These are phyloP conservation scores for Anomalospiza imberbis DNA, from an alignment of 2,797 vertebrate species.

Conservation along the genomic window DNA sequence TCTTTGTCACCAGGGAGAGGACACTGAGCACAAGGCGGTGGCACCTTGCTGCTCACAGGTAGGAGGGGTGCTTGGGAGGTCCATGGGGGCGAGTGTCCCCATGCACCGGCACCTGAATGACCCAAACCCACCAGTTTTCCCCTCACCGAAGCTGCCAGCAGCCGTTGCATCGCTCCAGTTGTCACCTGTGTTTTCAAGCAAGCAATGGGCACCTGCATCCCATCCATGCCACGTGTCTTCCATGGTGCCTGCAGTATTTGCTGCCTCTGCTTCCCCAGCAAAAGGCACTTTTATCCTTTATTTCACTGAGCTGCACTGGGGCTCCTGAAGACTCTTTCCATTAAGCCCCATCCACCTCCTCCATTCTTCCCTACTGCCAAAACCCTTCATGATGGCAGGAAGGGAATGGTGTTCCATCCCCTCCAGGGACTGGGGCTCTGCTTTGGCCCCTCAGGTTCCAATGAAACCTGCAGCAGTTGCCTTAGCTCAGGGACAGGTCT, in stretches of 20 bases:
- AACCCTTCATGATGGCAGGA: not conserved
- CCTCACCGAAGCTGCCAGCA: not conserved
- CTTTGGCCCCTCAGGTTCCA: not conserved
- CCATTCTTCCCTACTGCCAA: not conserved
- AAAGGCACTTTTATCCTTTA: not conserved
- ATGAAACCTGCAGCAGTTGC: not conserved
- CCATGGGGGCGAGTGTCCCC: rapidly evolving
- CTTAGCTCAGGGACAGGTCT: not conserved
- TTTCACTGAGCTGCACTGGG: not conserved
- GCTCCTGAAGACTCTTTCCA: not conserved
- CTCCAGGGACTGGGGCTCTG: rapidly evolving
- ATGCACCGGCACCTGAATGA: not conserved
- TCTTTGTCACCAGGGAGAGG: not conserved
- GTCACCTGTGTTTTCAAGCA: not conserved
- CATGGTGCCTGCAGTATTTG: not conserved
- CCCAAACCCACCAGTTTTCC: not conserved
- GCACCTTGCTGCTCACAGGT: rapidly evolving
- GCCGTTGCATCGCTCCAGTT: rapidly evolving
- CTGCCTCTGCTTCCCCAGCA: not conserved
- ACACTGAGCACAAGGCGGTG: not conserved
- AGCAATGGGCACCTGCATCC: not conserved
- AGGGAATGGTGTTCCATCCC: rapidly evolving
- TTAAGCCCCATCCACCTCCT: not conserved
- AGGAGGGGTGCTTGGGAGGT: not conserved
- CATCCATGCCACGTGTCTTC: not conserved